Evolutionary conservation across 2,888 invertebrate genomes (phyloP).

Genomic region (Pandemis corylana): DNA sequence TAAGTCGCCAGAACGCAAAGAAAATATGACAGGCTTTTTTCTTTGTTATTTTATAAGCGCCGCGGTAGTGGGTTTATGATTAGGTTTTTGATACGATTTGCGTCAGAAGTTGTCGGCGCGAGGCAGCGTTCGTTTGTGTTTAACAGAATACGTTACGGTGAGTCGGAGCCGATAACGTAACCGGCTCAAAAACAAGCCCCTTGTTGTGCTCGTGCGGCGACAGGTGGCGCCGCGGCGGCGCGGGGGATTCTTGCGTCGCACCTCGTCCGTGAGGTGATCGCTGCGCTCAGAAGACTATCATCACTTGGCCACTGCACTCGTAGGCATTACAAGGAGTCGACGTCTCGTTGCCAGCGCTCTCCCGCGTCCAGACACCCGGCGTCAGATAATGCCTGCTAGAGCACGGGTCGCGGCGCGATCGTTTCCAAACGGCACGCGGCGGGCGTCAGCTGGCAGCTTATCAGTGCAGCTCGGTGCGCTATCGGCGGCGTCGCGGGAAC

Average conservation of each 20-base stretch:
- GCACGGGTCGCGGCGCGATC: too few species aligned
- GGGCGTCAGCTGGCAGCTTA: constrained; percentile 3
- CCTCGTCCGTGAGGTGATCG: too few species aligned
- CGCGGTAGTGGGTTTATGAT: not conserved
- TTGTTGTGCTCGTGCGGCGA: not conserved
- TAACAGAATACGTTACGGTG: constrained; percentile 15
- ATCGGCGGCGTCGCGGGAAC: not conserved
- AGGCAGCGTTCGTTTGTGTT: constrained; percentile 11
- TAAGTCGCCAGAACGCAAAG: not conserved
- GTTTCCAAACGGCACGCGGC: not conserved
- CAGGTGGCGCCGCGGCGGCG: too few species aligned
- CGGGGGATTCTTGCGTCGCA: too few species aligned
- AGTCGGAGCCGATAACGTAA: constrained; percentile 31
- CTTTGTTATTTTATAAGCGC: constrained; percentile 8
- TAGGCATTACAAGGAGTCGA: too few species aligned
- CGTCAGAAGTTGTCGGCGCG: not conserved
- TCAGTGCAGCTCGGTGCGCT: not conserved
- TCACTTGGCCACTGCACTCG: too few species aligned
- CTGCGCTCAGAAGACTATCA: too few species aligned
- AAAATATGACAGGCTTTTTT: not conserved
- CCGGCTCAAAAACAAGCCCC: constrained; percentile 16
- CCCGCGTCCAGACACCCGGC: too few species aligned
- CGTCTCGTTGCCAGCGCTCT: too few species aligned
- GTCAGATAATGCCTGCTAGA: too few species aligned
- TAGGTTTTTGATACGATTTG: constrained; percentile 6